A percentile compares a stretch with the other conserved stretches of the same genome.
phyloP scores from a whole-genome alignment of 2,113 vertebrate genomes.

The Anthoscopus minutus region DNA sequence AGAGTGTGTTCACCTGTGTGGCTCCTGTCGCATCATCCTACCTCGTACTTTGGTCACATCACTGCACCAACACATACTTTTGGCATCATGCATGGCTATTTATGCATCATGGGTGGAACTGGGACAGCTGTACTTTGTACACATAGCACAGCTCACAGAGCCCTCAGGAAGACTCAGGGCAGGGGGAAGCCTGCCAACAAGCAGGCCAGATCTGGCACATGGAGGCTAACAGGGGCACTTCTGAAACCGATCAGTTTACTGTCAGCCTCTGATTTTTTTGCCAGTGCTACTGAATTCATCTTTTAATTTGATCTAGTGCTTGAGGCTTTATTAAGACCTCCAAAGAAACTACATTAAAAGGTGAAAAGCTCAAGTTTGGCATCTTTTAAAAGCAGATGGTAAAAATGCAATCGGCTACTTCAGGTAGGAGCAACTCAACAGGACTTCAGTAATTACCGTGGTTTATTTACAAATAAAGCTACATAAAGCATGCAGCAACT shows the following conservation, averaged over 20 bases:
- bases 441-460: background rate
- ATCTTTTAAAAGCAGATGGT: background rate
- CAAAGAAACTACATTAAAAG: background rate
- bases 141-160: background rate
- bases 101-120: rapidly evolving
- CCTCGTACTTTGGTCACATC: background rate
- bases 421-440: background rate
- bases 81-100: background rate
- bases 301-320: background rate
- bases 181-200: background rate
- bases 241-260: background rate
- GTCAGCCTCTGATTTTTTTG: background rate
- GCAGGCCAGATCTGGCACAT: rapidly evolving
- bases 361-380: background rate
- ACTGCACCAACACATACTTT: background rate
- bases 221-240: background rate
- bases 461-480: background rate
- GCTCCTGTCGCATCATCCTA: rapidly evolving
- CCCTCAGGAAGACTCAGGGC: background rate
- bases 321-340: background rate
- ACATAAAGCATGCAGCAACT: background rate
- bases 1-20: rapidly evolving
- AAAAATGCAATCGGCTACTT: background rate
- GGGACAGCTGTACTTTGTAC: background rate
- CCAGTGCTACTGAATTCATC: background rate